phyloP scores from a whole-genome alignment of 1,140 invertebrate species.

The Asbolus verrucosus region DNA sequence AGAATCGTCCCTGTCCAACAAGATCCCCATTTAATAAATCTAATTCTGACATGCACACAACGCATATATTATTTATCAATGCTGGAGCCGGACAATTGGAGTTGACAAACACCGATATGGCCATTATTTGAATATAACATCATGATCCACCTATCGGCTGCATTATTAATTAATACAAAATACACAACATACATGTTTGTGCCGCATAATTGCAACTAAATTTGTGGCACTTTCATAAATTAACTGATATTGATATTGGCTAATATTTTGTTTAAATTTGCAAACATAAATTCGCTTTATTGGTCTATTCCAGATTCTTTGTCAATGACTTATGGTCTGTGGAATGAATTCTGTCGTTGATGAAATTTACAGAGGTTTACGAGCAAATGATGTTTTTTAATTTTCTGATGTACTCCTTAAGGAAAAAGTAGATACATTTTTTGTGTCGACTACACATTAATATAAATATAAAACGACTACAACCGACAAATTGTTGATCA shows the following conservation, averaged over 20 bases:
- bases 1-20: slow-evolving; percentile 51
- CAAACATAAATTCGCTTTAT: slow-evolving; percentile 58
- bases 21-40: slow-evolving; percentile 57
- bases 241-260: slow-evolving; percentile 62
- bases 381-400: too few relatives aligned
- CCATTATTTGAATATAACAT: slow-evolving; percentile 61
- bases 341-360: too few relatives aligned
- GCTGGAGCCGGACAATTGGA: slow-evolving; percentile 57
- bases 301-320: slow-evolving; percentile 48
- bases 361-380: too few relatives aligned
- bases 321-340: slow-evolving; percentile 18
- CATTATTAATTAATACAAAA: slow-evolving; percentile 63
- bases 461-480: too few relatives aligned
- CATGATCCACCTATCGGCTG: slow-evolving; percentile 60
- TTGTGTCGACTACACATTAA: too few relatives aligned
- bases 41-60: slow-evolving; percentile 57
- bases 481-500: too few relatives aligned
- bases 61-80: slow-evolving; percentile 59
- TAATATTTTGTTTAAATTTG: slow-evolving; percentile 63
- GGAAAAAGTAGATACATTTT: too few relatives aligned
- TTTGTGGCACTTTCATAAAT: slow-evolving; percentile 63
- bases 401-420: too few relatives aligned
- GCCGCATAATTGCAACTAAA: slow-evolving; percentile 61
- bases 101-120: slow-evolving; percentile 59
- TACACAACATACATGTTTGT: slow-evolving; percentile 61